Conservation (phyloP, 35 echinoderm and acorn worm genomes). For the Ophioderma brevispina region DNA sequence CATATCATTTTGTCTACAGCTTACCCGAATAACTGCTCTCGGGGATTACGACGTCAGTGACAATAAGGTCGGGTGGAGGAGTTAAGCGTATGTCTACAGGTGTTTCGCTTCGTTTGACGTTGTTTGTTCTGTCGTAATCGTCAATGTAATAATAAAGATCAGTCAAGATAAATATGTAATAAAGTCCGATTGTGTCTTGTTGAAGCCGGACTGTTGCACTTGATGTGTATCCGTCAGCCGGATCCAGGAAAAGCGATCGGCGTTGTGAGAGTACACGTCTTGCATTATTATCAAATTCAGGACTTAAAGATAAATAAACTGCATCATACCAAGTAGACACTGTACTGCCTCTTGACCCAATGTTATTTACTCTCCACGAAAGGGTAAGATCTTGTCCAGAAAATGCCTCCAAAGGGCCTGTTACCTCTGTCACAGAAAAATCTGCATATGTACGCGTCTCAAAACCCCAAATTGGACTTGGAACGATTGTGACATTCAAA, state of each 20-base stretch:
- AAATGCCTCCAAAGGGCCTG: background rate
- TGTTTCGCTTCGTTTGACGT: slow-evolving; percentile 12
- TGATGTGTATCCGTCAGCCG: background rate
- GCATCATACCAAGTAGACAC: slow-evolving; percentile 24
- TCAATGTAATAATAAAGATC: slow-evolving; percentile 4
- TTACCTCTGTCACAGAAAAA: background rate
- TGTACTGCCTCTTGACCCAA: slow-evolving; percentile 16
- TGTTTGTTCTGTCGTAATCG: slow-evolving; percentile 2
- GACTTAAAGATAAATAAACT: slow-evolving; percentile 10
- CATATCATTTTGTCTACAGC: too few relatives aligned
- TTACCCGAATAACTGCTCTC: background rate
- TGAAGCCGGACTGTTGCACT: background rate
- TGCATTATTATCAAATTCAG: background rate
- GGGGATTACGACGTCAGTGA: background rate
- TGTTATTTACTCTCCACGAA: slow-evolving; percentile 16
- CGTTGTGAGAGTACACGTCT: background rate
- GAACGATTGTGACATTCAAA: background rate
- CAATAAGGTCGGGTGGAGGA: slow-evolving; percentile 18
- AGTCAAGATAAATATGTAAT: background rate
- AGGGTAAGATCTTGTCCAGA: slow-evolving; percentile 26
- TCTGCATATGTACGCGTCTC: slow-evolving; percentile 21
- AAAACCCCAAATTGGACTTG: slow-evolving; percentile 35
- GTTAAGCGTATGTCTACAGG: slow-evolving; percentile 14
- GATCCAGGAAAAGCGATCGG: background rate
- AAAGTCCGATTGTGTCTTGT: background rate